Evolutionary conservation across 2,888 invertebrate species (phyloP), one percentile per base, ranked within the genome.

Genomic region (Phragmatobia fuliginosa): DNA sequence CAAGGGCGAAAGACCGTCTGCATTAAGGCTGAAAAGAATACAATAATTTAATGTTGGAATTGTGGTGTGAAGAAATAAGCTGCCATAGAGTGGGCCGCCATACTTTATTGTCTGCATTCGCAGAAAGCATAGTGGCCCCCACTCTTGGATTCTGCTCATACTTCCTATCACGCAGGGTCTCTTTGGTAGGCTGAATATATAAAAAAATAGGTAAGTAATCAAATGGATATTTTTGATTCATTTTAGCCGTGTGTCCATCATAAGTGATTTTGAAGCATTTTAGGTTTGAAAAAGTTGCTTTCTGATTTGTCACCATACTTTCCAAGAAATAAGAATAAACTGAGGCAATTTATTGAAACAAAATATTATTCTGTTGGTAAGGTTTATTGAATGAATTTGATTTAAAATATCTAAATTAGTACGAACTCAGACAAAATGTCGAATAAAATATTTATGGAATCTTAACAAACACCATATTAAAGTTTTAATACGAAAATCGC

Each of bases 1-100:
- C 90, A 99, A 92, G 0, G 98, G 97, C 16, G 98, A 98, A 77
- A 99, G 94, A 32, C 98, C 98, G 91, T 99, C 99, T 71, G 96
- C 96, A 91, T 99, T 99, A 84, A 98, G 96, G 90, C 99, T 99
- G 95, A 11, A 95, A 88, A 82, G 79, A 14, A 68, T 62, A 60
- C 38, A n/a, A 49, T 62, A 31, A 36, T 11, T 49, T 18, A 64
- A 8, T 36, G n/a, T n/a, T 32, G 1, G 5, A 3, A n/a, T 38
- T 16, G 5, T 7, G 8, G 32, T 36, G 3, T 14, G 14, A 38
- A 38, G 38, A 38, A 45, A 16, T 14, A 41, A 5, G 33, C 33
- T 5, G 36, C 10, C 36, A 36, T 36, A 36, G 36, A 11, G 36
- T 36, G 36, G 36, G 36, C 1, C 36, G 2, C 4, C 36, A 36